Conservation (phyloP, 2,797 vertebrate species). For the Poecile montanus region DNA sequence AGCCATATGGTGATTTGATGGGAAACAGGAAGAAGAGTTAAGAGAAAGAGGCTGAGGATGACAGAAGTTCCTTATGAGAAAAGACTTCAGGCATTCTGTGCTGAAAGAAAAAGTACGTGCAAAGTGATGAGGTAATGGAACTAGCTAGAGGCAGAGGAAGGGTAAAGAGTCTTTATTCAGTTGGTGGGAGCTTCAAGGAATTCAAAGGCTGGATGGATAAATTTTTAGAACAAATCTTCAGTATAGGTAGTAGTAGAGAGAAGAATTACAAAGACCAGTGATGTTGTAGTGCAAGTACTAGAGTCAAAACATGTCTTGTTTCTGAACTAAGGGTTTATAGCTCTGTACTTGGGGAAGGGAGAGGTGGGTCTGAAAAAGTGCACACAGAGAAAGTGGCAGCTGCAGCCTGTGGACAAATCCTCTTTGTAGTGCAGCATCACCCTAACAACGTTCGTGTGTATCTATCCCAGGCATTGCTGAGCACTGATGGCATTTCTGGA, state of each 20-base stretch:
- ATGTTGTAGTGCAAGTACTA: background rate
- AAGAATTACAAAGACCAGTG: background rate
- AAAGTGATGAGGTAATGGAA: background rate
- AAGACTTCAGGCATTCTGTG: background rate
- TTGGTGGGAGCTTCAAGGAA: background rate
- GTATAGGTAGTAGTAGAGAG: background rate
- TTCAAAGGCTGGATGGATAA: background rate
- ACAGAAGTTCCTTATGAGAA: background rate
- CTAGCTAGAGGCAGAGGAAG: background rate
- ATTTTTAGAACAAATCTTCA: background rate
- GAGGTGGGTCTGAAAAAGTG: background rate
- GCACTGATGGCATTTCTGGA: background rate
- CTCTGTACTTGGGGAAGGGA: background rate
- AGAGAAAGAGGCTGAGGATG: background rate
- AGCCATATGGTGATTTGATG: background rate
- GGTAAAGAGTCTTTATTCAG: background rate
- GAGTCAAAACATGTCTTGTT: background rate
- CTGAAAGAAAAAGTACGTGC: background rate
- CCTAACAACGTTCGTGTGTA: background rate
- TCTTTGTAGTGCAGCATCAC: background rate
- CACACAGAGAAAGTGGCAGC: background rate
- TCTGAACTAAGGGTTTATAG: background rate
- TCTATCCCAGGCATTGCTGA: background rate
- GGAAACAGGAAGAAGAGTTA: background rate
- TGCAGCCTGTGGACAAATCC: background rate